phyloP scores from a whole-genome alignment of 2,113 vertebrate species.

The Arvicanthis niloticus region DNA sequence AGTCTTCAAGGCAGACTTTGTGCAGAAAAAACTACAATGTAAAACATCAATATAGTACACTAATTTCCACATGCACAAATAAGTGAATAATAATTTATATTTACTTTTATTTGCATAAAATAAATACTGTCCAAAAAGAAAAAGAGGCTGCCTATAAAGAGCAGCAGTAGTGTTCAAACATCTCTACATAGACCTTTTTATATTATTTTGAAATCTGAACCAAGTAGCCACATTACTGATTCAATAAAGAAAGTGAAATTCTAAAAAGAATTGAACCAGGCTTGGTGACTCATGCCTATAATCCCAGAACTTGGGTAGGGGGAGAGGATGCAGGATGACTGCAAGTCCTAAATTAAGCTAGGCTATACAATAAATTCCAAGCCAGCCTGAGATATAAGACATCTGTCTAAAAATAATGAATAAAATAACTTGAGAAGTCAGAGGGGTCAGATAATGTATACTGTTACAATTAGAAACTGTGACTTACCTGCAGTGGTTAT shows the following conservation, averaged over 20 bases:
- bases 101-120: constrained; percentile 47
- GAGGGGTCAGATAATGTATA: constrained; percentile 14
- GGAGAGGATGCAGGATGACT: background rate
- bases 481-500: background rate
- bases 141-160: constrained; percentile 32
- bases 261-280: background rate
- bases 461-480: background rate
- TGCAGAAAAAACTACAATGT: constrained; percentile 6
- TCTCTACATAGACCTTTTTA: background rate
- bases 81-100: background rate
- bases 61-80: constrained; percentile 37
- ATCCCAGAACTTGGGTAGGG: background rate
- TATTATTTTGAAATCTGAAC: constrained; percentile 62
- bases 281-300: background rate
- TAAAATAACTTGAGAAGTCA: background rate
- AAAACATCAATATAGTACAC: constrained; percentile 22
- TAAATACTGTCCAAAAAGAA: constrained; percentile 43
- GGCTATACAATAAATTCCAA: background rate
- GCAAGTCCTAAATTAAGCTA: background rate
- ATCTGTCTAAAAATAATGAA: background rate
- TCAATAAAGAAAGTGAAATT: constrained; percentile 27
- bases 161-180: background rate
- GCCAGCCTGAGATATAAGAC: background rate
- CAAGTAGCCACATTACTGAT: background rate
- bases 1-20: background rate